Percentiles rank a stretch among this genome's conserved stretches.
These are phyloP conservation scores for Batillaria attramentaria DNA, from an alignment of 1,140 invertebrate species.

Conservation along the genomic window DNA sequence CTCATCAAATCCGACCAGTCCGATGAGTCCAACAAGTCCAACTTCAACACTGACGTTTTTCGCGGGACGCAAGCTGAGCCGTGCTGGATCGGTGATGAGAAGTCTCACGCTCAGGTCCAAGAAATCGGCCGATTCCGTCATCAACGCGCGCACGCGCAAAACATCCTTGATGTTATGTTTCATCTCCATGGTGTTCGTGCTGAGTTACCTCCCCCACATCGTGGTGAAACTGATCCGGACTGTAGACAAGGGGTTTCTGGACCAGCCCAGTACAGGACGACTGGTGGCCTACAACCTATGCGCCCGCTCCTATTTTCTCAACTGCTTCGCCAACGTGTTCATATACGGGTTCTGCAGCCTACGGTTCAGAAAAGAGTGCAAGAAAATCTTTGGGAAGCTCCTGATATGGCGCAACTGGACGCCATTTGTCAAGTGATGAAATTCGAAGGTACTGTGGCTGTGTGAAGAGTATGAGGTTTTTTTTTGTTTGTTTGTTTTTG, in stretches of 20 bases:
- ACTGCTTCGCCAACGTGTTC: constrained; percentile 60
- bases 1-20: neutral
- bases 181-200: constrained; percentile 60
- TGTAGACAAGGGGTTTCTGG: constrained; percentile 43
- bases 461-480: neutral
- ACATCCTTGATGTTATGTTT: constrained; percentile 60
- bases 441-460: neutral
- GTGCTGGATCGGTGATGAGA: constrained; percentile 14
- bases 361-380: constrained; percentile 55
- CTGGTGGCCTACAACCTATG: constrained; percentile 60
- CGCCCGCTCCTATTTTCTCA: constrained; percentile 62
- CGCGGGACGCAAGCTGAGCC: neutral
- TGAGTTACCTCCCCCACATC: constrained; percentile 64
- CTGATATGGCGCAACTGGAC: no score
- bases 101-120: constrained; percentile 28
- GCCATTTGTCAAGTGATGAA: no score
- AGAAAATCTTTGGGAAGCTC: constrained; percentile 19
- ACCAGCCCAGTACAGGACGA: constrained; percentile 29
- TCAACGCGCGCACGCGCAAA: constrained; percentile 37
- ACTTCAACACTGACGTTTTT: neutral
- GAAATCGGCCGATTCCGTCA: neutral
- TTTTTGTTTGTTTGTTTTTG: neutral
- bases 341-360: constrained; percentile 65
- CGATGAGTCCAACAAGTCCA: neutral
- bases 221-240: constrained; percentile 49